phyloP scores from a whole-genome alignment of 2,888 invertebrate species.

The Nomada goodeniana region DNA sequence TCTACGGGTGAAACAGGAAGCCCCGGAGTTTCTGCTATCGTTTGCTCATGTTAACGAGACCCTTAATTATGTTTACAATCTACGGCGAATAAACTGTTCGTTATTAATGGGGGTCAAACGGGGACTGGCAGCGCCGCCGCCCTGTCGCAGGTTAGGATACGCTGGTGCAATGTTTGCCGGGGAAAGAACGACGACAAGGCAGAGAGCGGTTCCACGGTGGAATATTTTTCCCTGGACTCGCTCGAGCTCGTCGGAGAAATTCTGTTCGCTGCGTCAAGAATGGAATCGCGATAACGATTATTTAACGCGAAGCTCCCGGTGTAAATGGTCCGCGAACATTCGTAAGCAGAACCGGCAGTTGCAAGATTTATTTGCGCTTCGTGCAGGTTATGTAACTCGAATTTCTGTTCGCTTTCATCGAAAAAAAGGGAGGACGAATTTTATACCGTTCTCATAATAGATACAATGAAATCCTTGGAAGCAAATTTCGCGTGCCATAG shows the following conservation, averaged over 20 bases:
- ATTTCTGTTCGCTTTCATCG: too few relatives aligned
- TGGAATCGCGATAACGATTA: not conserved
- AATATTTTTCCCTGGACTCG: not conserved
- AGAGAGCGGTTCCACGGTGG: not conserved
- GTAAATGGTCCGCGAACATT: too few relatives aligned
- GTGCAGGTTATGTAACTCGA: too few relatives aligned
- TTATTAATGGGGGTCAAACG: conserved; percentile 71
- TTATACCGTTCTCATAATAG: not conserved
- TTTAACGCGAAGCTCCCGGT: too few relatives aligned
- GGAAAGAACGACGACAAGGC: conserved; percentile 12
- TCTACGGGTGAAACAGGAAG: conserved; percentile 52
- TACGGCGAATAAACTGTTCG: conserved; percentile 70
- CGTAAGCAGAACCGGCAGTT: too few relatives aligned
- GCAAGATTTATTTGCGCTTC: too few relatives aligned
- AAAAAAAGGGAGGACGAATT: not conserved
- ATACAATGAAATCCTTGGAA: not conserved
- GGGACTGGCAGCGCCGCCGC: conserved; percentile 29
- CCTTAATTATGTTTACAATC: conserved; percentile 79
- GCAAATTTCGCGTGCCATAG: not conserved
- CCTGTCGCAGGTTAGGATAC: conserved; percentile 51
- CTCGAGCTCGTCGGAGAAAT: not conserved
- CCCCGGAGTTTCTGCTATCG: conserved; percentile 60
- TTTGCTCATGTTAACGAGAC: conserved; percentile 76
- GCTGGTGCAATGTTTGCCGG: conserved; percentile 53
- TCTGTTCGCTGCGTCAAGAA: not conserved